Evolutionary conservation across 2,888 invertebrate species (phyloP), one percentile per base, ranked within the genome.

Genomic region (Balanococcus diminutus): DNA sequence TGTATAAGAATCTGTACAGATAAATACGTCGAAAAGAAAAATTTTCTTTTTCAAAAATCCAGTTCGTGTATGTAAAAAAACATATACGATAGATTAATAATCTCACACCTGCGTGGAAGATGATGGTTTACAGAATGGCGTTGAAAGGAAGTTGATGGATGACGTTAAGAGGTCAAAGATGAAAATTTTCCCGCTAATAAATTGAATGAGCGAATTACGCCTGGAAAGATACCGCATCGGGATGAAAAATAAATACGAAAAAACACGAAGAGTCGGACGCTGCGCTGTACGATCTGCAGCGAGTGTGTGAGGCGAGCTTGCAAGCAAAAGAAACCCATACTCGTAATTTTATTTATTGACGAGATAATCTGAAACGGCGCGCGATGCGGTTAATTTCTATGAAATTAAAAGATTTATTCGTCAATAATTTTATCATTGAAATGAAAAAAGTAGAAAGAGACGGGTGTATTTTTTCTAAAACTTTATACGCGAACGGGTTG

Each of bases 301-400:
- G n/a, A n/a, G n/a, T n/a, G n/a, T n/a, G n/a, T n/a, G n/a, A n/a
- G n/a, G n/a, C n/a, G n/a, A n/a, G n/a, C n/a, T n/a, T n/a, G n/a
- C n/a, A n/a, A n/a, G n/a, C n/a, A n/a, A n/a, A n/a, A n/a, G n/a
- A n/a, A n/a, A n/a, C n/a, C n/a, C n/a, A n/a, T n/a, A n/a, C n/a
- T n/a, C n/a, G n/a, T n/a, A n/a, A n/a, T n/a, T n/a, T n/a, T 67
- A 67, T 67, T 67, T 67, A 67, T 67, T 67, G 61, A 67, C 61
- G 25, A 67, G 25, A 67, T 67, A 67, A 67, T 67, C 61, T 67
- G 11, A 67, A 67, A 67, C 25, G 61, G 25, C 61, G 51, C 19
- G 51, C 19, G 51, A 4, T 8, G 61, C 25, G 61, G 61, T 67
- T 67, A 67, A 67, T 67, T 25, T 67, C 61, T 67, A 67, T 67